Base-by-base conservation (phyloP, 2,888 invertebrate species). In the Epiblema foenella region DNA sequence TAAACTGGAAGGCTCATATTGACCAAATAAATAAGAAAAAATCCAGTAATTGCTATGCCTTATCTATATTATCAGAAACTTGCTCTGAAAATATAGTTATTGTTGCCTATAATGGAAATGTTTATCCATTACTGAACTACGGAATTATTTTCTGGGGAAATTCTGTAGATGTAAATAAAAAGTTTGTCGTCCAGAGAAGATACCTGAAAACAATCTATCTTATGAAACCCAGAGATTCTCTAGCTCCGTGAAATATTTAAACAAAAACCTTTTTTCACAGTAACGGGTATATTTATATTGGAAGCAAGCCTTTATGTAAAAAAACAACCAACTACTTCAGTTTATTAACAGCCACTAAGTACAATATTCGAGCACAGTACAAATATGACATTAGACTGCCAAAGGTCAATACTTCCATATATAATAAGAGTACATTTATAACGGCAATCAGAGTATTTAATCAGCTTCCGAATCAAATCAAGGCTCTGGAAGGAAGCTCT, bases 1-100 rank as follows among this genome's bases (percentile, higher is more conserved):
- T 56, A 56, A 57, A 63, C 37, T 56, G 20, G 56, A 24, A 56
- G 46, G n/a, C n/a, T n/a, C n/a, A 54, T 56, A 56, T 29, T 12
- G 24, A 24, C 1, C 3, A 29, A 4, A 24, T 56, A 24, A 56
- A 56, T 24, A 56, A 56, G 12, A 56, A 2, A 24, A 29, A 29
- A 12, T 56, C 56, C 5, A 56, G 24, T 12, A 11, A 24, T 5
- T 56, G 56, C 8, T 56, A 56, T 15, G 29, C 24, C 2, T 56
- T 56, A 12, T 56, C 56, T 24, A 11, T 29, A 0, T 10, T 56
- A 10, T 56, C 24, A 0, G 29, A 29, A n/a, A 56, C 29, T 3
- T 56, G 29, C 1, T 56, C 46, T n/a, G n/a, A n/a, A n/a, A n/a
- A n/a, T n/a, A n/a, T n/a, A n/a, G n/a, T n/a, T n/a, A n/a, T n/a